A percentile compares a stretch with the other conserved stretches of the same genome.
Evolutionary conservation across 2,888 invertebrate genomes (phyloP).

Genomic region (Lithophane leautieri): DNA sequence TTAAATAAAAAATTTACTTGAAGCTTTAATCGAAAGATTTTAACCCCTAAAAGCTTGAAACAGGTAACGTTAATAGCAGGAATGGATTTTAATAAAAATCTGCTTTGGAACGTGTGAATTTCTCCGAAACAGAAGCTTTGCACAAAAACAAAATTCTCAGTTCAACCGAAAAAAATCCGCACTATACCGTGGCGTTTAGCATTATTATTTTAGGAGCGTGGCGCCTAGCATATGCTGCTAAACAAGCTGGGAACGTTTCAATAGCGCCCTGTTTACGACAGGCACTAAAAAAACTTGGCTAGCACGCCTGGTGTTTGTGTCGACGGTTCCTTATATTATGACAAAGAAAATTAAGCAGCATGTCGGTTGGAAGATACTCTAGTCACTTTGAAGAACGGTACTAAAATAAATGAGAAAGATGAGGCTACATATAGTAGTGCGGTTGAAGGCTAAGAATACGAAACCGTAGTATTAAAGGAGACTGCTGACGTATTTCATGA

Average conservation of each 20-base stretch:
- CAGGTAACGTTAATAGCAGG: not conserved
- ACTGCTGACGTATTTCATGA: not conserved
- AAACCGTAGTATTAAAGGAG: not conserved
- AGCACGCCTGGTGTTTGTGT: constrained; percentile 48
- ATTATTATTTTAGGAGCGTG: constrained; percentile 82
- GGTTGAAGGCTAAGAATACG: not conserved
- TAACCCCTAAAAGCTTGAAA: not conserved
- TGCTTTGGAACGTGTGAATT: not conserved
- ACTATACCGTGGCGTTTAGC: constrained; percentile 71
- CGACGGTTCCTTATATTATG: constrained; percentile 58
- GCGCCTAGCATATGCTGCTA: constrained; percentile 87
- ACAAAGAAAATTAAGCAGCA: constrained; percentile 44
- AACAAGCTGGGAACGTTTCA: constrained; percentile 76
- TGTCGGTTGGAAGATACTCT: constrained; percentile 29
- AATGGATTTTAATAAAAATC: no score
- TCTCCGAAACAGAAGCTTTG: constrained; percentile 3
- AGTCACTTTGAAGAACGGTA: constrained; percentile 46
- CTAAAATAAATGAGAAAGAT: constrained; percentile 41
- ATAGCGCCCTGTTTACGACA: constrained; percentile 77
- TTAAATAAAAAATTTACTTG: not conserved
- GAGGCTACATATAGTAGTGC: not conserved
- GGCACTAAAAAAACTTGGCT: constrained; percentile 67
- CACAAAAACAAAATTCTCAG: constrained; percentile 34
- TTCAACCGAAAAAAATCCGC: constrained; percentile 44
- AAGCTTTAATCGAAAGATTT: not conserved